Conservation (phyloP, 2,113 vertebrate genomes). For the Aptenodytes forsteri region DNA sequence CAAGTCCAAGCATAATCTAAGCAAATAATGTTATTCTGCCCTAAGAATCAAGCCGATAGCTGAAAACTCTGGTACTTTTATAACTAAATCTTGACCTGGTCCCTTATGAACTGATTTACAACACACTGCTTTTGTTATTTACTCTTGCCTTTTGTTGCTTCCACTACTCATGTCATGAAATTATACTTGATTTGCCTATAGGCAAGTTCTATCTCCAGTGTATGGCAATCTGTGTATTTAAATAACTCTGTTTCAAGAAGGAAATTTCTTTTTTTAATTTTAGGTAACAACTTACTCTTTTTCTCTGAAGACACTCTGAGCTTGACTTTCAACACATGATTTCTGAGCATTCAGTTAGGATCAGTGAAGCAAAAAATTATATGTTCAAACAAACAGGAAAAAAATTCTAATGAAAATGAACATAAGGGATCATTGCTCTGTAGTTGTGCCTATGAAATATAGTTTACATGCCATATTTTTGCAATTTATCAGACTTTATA, state of each 20-base stretch:
- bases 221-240: neutral
- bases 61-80: neutral
- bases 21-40: neutral
- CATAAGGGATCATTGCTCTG: neutral
- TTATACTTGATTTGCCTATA: slow-evolving; percentile 9
- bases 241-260: slow-evolving; percentile 8
- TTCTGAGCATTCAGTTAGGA: neutral
- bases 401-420: slow-evolving; percentile 31
- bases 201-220: neutral
- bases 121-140: slow-evolving; percentile 25
- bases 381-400: slow-evolving; percentile 25
- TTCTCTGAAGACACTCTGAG: neutral
- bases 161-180: neutral
- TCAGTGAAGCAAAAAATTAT: slow-evolving; percentile 32
- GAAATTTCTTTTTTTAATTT: neutral
- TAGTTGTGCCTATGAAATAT: neutral
- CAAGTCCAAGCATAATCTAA: neutral
- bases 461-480: neutral
- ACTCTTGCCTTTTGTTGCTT: slow-evolving; percentile 18
- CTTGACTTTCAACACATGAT: neutral
- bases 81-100: neutral
- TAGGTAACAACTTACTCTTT: neutral
- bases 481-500: slow-evolving; percentile 19
- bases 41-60: neutral
- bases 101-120: slow-evolving; percentile 37